Percentiles rank a stretch among this genome's conserved stretches.
Evolutionary conservation across 2,113 vertebrate genomes (phyloP).

Genomic region (Laterallus jamaicensis): DNA sequence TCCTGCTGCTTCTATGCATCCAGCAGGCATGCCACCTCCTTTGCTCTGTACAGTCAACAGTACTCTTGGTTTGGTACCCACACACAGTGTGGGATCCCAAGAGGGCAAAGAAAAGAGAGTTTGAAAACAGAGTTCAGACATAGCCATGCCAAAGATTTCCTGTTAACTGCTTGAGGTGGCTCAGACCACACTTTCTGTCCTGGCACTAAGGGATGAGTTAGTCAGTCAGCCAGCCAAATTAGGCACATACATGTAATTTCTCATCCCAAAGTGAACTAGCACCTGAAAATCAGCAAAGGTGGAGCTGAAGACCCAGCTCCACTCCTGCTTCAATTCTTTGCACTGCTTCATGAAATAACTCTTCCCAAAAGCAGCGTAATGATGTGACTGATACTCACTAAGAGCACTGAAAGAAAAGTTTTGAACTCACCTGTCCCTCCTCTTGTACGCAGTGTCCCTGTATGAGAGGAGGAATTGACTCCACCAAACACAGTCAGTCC

Average conservation of each 20-base stretch:
- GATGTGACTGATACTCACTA: rapidly evolving
- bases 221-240: neutral
- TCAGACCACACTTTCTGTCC: neutral
- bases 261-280: neutral
- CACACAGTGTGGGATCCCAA: neutral
- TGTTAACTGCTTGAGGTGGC: neutral
- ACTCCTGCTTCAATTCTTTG: neutral
- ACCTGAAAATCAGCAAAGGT: neutral
- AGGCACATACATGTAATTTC: neutral
- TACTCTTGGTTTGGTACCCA: neutral
- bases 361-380: neutral
- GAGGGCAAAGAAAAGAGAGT: neutral
- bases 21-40: neutral
- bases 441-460: constrained; percentile 88
- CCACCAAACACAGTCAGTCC: constrained; percentile 92
- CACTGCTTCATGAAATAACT: neutral
- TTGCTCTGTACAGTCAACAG: neutral
- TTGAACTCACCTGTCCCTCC: constrained; percentile 87
- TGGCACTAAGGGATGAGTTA: neutral
- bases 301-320: neutral
- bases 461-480: constrained; percentile 89
- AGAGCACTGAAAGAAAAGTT: neutral
- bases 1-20: neutral
- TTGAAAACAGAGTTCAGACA: neutral
- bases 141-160: neutral